Evolutionary conservation across 2,797 vertebrate species (phyloP).

Genomic region (Limosa lapponica): DNA sequence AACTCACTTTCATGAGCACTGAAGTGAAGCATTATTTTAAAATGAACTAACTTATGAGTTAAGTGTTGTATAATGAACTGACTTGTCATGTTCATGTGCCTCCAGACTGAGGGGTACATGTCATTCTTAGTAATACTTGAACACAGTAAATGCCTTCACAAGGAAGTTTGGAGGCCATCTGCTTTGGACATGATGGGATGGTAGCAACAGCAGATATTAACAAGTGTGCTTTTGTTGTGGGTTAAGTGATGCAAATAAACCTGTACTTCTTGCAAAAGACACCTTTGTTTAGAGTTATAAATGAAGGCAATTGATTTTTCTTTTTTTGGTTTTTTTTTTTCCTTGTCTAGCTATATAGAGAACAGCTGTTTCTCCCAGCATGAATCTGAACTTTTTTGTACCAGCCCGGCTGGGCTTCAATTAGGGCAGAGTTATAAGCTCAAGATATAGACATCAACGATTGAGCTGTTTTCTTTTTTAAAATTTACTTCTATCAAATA

Average conservation of each 20-base stretch:
- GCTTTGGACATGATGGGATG: not conserved
- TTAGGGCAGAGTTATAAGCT: not conserved
- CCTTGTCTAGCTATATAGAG: slow-evolving; percentile 10
- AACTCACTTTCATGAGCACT: not conserved
- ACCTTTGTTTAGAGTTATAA: slow-evolving; percentile 58
- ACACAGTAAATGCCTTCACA: slow-evolving; percentile 20
- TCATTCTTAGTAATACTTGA: not conserved
- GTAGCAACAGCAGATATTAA: slow-evolving; percentile 3
- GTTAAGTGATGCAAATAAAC: slow-evolving; percentile 27
- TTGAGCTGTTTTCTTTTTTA: slow-evolving; percentile 13
- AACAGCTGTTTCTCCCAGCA: slow-evolving; percentile 56
- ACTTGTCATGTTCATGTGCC: not conserved
- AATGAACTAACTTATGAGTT: slow-evolving; percentile 4
- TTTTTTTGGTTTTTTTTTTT: slow-evolving; percentile 51
- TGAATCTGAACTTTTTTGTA: slow-evolving; percentile 63
- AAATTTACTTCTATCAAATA: not conserved
- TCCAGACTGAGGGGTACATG: not conserved
- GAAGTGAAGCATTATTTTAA: slow-evolving; percentile 29
- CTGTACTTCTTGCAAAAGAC: slow-evolving; percentile 19
- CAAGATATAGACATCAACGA: slow-evolving; percentile 10
- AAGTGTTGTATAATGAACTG: slow-evolving; percentile 12
- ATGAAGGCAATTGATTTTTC: slow-evolving; percentile 45
- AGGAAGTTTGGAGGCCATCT: not conserved
- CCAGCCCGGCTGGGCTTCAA: slow-evolving; percentile 39
- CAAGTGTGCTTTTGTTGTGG: slow-evolving; percentile 34